Evolutionary conservation across 2,888 invertebrate genomes (phyloP).

Genomic region (Monochamus alternatus): DNA sequence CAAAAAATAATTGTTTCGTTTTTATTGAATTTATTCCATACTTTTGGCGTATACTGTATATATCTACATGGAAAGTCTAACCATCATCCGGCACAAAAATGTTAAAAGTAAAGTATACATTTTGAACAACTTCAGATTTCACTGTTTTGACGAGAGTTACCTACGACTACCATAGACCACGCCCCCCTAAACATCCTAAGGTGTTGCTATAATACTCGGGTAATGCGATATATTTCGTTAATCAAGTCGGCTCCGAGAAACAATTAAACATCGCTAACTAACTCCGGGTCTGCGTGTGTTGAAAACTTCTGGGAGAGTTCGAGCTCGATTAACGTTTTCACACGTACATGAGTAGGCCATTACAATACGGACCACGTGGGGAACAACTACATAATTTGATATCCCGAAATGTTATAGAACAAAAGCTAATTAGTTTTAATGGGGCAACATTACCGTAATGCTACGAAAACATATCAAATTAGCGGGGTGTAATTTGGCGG

Average conservation of each 20-base stretch:
- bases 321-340: background rate
- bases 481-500: background rate
- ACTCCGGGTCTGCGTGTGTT: background rate
- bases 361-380: slow-evolving; percentile 3
- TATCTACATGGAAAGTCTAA: too few relatives aligned
- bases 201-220: too few relatives aligned
- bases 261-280: slow-evolving; percentile 7
- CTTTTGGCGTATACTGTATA: too few relatives aligned
- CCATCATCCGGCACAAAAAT: too few relatives aligned
- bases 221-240: background rate
- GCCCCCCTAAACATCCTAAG: too few relatives aligned
- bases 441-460: slow-evolving; percentile 3
- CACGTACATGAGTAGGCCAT: background rate
- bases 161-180: too few relatives aligned
- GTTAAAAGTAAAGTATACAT: too few relatives aligned
- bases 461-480: background rate
- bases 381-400: background rate
- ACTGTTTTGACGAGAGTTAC: too few relatives aligned
- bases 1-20: too few relatives aligned
- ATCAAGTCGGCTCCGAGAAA: background rate
- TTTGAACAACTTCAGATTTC: too few relatives aligned
- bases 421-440: slow-evolving; percentile 12
- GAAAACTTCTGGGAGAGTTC: background rate
- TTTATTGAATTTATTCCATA: too few relatives aligned
- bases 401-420: slow-evolving; percentile 2